Conservation (phyloP, 1,140 invertebrate genomes). For the Diuraphis noxia region DNA sequence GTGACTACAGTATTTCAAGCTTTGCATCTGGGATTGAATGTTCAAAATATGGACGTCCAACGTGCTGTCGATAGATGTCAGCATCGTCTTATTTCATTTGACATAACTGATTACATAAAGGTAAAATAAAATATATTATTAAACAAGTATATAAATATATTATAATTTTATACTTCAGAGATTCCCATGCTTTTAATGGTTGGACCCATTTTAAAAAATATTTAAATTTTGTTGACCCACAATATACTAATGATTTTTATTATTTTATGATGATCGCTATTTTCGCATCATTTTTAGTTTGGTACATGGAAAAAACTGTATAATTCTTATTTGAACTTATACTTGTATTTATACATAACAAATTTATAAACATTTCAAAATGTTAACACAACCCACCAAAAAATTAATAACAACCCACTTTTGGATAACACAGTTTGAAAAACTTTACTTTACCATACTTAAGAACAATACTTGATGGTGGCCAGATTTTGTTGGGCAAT, state of each 20-base stretch:
- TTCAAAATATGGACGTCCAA: constrained; percentile 71
- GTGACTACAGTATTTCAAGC: constrained; percentile 70
- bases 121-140: constrained; percentile 57
- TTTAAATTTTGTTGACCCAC: too few relatives aligned
- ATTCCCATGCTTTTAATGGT: background rate
- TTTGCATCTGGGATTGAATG: constrained; percentile 65
- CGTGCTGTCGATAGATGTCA: constrained; percentile 76
- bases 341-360: too few relatives aligned
- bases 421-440: too few relatives aligned
- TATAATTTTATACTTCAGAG: background rate
- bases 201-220: too few relatives aligned
- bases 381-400: too few relatives aligned
- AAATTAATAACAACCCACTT: too few relatives aligned
- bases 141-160: background rate
- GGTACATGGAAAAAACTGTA: background rate
- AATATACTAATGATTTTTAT: too few relatives aligned
- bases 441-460: too few relatives aligned
- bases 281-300: background rate
- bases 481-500: too few relatives aligned
- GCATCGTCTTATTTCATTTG: constrained; percentile 71
- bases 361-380: too few relatives aligned
- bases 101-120: constrained; percentile 72
- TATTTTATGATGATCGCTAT: background rate
- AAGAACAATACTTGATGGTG: too few relatives aligned
- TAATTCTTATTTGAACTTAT: background rate